Evolutionary conservation across 2,797 vertebrate species (phyloP).

Genomic region (Syngnathus acus): DNA sequence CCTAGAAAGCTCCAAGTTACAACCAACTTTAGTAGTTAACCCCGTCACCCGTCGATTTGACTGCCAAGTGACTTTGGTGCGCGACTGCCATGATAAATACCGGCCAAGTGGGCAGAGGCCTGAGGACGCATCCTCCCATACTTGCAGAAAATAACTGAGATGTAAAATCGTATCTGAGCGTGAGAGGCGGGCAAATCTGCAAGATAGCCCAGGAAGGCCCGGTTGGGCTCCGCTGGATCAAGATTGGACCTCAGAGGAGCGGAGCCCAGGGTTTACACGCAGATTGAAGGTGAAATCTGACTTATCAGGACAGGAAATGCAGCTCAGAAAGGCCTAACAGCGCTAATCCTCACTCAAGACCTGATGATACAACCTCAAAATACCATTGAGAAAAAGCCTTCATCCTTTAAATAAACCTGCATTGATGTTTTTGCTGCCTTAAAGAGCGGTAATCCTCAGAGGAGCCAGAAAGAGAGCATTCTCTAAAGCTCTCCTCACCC

Average conservation of each 20-base stretch:
- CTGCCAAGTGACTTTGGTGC: constrained; percentile 82
- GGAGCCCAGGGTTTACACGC: constrained; percentile 67
- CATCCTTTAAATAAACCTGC: constrained; percentile 72
- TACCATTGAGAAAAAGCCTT: constrained; percentile 71
- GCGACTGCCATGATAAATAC: constrained; percentile 83
- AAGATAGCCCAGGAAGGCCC: constrained; percentile 39
- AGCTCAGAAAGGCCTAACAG: constrained; percentile 68
- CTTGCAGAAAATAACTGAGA: constrained; percentile 22
- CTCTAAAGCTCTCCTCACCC: constrained; percentile 66
- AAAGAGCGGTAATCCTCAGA: constrained; percentile 67
- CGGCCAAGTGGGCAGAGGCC: constrained; percentile 65
- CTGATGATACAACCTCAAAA: constrained; percentile 67
- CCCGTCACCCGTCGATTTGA: constrained; percentile 80
- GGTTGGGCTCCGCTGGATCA: constrained; percentile 51
- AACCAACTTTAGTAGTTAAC: constrained; percentile 95
- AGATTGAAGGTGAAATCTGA: constrained; percentile 71
- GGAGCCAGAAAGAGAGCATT: constrained; percentile 52
- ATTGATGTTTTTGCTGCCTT: constrained; percentile 69
- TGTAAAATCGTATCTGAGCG: constrained; percentile 14
- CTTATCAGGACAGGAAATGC: constrained; percentile 71
- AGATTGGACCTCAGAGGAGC: constrained; percentile 60
- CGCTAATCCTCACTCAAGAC: constrained; percentile 70
- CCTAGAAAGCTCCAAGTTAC: constrained; percentile 80
- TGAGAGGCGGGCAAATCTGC: constrained; percentile 22
- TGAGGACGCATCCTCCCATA: constrained; percentile 10